Base-by-base conservation (phyloP, 2,113 vertebrate species). In the Saccopteryx bilineata region DNA sequence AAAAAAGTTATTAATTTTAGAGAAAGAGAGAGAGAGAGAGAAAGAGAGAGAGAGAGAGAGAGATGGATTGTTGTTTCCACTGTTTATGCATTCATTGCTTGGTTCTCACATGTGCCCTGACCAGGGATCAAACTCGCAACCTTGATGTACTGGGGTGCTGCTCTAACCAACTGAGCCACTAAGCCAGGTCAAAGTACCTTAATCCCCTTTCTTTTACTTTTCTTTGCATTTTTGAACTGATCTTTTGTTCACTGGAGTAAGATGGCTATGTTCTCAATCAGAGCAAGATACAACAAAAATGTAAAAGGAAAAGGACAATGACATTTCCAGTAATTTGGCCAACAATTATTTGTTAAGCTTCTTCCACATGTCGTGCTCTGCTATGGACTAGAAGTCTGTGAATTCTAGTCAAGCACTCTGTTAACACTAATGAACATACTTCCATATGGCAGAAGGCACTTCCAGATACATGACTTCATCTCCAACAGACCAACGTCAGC, bases 191-290 rank as follows among this genome's bases (percentile, higher is more conserved):
- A 56, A 94, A 74, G 9, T 69, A 5, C 17, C 21, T 83, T 11
- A 50, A 7, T 63, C 24, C 1, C 66, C 21, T 90, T 50, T 69
- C 19, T 88, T 75, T 84, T 7, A 33, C 18, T 87, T 82, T 63
- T 8, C 28, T 96, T 75, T 86, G 24, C 4, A 72, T 66, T 95
- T 95, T 72, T 39, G 10, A 87, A 90, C 65, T 39, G 12, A 8
- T 31, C 24, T 93, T 88, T 90, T 2, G 0, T 60, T 87, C 14
- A 65, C 12, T 39, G 5, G 19, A 79, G 31, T 26, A 60, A 81
- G 69, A 80, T 17, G 24, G 69, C 1, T 88, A 4, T 17, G 5
- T 11, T 78, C 33, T 54, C 8, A 11, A 28, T 9, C 31, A n/a
- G 21, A 78, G n/a, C 23, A 61, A 28, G 12, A 50, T 18, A 26